phyloP scores from a whole-genome alignment of 2,113 vertebrate species.

The Notechis scutatus region DNA sequence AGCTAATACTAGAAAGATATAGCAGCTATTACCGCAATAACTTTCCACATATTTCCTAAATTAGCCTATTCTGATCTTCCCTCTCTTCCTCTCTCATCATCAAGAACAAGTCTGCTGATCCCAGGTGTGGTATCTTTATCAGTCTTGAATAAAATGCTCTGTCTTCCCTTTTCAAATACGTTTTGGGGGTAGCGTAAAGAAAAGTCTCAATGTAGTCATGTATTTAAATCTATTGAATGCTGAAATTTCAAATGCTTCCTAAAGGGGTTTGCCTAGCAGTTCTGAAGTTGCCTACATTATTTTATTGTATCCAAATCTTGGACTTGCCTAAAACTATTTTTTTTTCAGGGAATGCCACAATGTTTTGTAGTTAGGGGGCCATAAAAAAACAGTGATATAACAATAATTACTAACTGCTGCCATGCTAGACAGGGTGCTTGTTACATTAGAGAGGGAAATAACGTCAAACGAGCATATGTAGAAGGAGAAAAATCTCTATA shows the following conservation, averaged over 20 bases:
- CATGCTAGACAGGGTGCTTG: slow-evolving; percentile 15
- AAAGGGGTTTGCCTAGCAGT: not conserved
- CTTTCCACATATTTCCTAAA: not conserved
- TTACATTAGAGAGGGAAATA: slow-evolving; percentile 27
- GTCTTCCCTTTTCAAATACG: not conserved
- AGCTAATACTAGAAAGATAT: too few relatives aligned
- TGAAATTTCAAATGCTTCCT: not conserved
- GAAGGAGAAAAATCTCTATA: slow-evolving; percentile 13
- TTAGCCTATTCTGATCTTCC: not conserved
- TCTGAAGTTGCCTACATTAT: not conserved
- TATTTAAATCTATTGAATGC: not conserved
- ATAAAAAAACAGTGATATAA: slow-evolving; percentile 1
- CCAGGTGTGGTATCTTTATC: not conserved
- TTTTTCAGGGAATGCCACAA: not conserved
- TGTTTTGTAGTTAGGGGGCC: not conserved
- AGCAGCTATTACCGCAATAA: not conserved
- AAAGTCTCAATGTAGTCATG: not conserved
- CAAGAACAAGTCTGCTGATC: not conserved
- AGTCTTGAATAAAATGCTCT: not conserved
- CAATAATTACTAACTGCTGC: slow-evolving; percentile 14
- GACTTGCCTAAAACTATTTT: not conserved
- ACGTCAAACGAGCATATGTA: not conserved
- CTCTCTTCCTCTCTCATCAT: not conserved
- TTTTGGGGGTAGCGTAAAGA: not conserved
- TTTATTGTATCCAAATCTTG: not conserved